Evolutionary conservation across 1,140 invertebrate genomes (phyloP), one percentile per base, ranked within the genome.

Genomic region (Anagrus nilaparvatae): DNA sequence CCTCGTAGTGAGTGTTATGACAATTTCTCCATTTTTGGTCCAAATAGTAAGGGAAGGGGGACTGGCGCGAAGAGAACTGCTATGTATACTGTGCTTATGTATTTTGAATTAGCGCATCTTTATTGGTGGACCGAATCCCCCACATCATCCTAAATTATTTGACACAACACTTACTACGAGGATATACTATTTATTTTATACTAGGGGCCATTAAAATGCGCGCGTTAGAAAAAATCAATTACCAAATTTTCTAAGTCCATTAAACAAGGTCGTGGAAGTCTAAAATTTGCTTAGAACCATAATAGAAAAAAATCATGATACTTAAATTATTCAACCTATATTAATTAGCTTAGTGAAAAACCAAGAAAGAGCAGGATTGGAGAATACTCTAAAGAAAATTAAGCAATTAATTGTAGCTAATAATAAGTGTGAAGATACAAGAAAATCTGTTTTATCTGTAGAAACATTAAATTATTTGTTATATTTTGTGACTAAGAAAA

Each of bases 401-500:
- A 81, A 81, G 59, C 52, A 68, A 28, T 56, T 81, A 5, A 79
- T 65, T 50, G 47, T 56, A 38, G 61, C 70, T 49, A 47, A 44
- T 9, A 7, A 9, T 5, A 6, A 31, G 9, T 14, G 41, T 16
- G n/a, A 28, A 17, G 28, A n/a, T 1, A n/a, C n/a, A n/a, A n/a
- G n/a, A n/a, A n/a, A n/a, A n/a, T 16, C 3, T 4, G 27, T 35
- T 13, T 53, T 65, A 19, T 62, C 75, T 2, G 78, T 84, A 40
- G 78, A 86, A 51, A 78, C 84, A 3, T 49, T 94, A 0, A 83
- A 82, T 53, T 88, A 86, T 64, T 62, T 97, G 16, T 54, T 86
- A 1, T 88, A 89, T 49, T 69, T 93, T 51, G 82, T 92, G 0
- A 81, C 92, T 68, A 83, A 90, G 0, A 83, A 91, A 59, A 67